Conservation (phyloP, 1,140 invertebrate genomes). For the Zelostemma sp. region DNA sequence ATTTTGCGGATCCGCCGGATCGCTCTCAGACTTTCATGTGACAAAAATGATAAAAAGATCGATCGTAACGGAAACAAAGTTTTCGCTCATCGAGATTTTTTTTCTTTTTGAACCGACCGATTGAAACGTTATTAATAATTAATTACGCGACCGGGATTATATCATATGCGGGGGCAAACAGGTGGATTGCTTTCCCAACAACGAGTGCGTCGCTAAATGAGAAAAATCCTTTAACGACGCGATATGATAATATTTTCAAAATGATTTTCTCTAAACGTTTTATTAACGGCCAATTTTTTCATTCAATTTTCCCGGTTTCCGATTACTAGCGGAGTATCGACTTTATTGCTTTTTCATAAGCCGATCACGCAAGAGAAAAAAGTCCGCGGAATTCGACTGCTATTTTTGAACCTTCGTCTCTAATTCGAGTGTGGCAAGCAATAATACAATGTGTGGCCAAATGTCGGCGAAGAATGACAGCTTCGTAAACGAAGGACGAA, state of each 20-base stretch:
- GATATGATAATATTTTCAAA: neutral
- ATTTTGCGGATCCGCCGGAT: conserved; percentile 36
- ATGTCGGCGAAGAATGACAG: conserved; percentile 31
- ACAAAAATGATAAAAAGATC: conserved; percentile 19
- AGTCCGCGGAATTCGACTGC: no score
- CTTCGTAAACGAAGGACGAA: conserved; percentile 11
- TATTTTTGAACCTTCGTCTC: neutral
- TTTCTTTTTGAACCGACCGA: conserved; percentile 8
- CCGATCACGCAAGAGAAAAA: no score
- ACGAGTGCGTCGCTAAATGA: no score
- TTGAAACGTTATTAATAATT: neutral
- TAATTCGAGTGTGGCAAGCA: neutral
- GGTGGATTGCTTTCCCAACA: neutral
- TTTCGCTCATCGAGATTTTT: conserved; percentile 20
- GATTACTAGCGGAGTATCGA: conserved; percentile 5
- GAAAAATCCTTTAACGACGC: no score
- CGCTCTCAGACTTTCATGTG: neutral
- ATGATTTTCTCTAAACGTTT: conserved; percentile 20
- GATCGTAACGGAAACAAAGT: conserved; percentile 16
- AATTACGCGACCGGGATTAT: neutral
- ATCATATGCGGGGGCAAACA: neutral
- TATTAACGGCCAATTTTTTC: neutral
- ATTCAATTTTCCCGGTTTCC: conserved; percentile 5
- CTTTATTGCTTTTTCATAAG: no score
- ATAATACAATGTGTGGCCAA: conserved; percentile 21